Base-by-base conservation (phyloP, 2,888 invertebrate species). In the Amiota communis region DNA sequence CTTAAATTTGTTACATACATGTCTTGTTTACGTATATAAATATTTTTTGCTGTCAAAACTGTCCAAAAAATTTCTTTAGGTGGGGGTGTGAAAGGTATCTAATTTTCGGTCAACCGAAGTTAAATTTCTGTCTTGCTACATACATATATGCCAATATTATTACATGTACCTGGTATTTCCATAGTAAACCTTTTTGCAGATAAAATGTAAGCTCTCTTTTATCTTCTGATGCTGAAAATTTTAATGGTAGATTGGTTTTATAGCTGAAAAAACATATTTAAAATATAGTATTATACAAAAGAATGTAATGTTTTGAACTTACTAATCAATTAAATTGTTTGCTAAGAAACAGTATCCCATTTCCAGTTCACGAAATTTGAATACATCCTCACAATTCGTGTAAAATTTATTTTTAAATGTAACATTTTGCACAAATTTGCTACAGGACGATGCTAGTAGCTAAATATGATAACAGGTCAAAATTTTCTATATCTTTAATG, bases 261-360 rank as follows among this genome's bases (percentile, higher is more conserved):
- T 76, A 53, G 63, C 87, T 83, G 36, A 23, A 72, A 76, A 6
- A 6, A 36, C 36, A 36, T 36, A 36, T 36, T 36, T 6, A 6
- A 6, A 36, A 36, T 6, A 36, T 36, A 36, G 36, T 36, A 36
- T 36, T 36, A 6, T 36, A 36, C 36, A 36, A 36, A 36, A 8
- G 8, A 2, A n/a, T 1, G 8, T 10, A n/a, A 53, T 23, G 13
- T 12, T 36, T 61, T n/a, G 36, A 77, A 82, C 85, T 84, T 79
- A 87, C 87, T 80, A 80, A 67, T 86, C 83, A 15, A 81, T 72
- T n/a, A 87, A 73, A 67, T 85, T 86, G 68, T 87, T 87, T 0
- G 84, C 79, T 9, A 86, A 74, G 75, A 84, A 87, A 71, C 87
- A 87, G 69, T 79, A 77, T 4, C 87, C 87, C 80, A 85, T 82